Base-by-base conservation (phyloP, 2,797 vertebrate genomes). In the Menidia menidia region DNA sequence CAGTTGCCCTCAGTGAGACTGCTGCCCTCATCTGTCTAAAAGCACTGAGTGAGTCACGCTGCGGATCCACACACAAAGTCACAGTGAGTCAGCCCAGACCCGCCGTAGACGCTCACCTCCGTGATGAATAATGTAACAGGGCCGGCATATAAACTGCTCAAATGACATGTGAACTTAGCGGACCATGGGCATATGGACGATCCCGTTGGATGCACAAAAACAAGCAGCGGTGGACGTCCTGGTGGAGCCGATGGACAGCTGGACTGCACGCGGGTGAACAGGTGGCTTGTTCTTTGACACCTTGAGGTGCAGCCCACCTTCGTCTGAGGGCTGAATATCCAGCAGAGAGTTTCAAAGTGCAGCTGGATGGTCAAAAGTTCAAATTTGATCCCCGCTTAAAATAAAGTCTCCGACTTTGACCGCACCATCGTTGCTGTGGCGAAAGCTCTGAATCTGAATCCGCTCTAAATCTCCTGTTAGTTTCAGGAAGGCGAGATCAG, bases 21-120 rank as follows among this genome's bases (percentile, higher is more conserved):
- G 64, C 83, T 88, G 85, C 92, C 87, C 92, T 93, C 91, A 92
- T 93, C 90, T 89, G 86, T 92, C 91, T 93, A 89, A 92, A 93
- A 92, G 90, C 90, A 87, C 81, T 58, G 72, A 88, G 83, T 94
- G 91, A 94, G 87, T 94, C 92, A 94, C 81, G 58, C 77, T 87
- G 85, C 81, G 72, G 79, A 71, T 81, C 14, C 56, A 65, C 63
- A 57, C 65, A 73, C 66, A 45, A 62, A 84, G 87, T 87, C 87
- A 88, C 64, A 80, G 85, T 94, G 94, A 95, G 86, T 94, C 93
- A 94, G 91, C 92, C 81, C 73, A 88, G 89, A 88, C 90, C 90
- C 72, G 75, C 78, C 64, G 78, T 79, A 88, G 84, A 89, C 64
- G 65, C 86, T 87, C 86, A 90, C 87, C 89, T 93, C 87, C 83